Base-by-base conservation (phyloP, 1,140 invertebrate species). In the Musca domestica region DNA sequence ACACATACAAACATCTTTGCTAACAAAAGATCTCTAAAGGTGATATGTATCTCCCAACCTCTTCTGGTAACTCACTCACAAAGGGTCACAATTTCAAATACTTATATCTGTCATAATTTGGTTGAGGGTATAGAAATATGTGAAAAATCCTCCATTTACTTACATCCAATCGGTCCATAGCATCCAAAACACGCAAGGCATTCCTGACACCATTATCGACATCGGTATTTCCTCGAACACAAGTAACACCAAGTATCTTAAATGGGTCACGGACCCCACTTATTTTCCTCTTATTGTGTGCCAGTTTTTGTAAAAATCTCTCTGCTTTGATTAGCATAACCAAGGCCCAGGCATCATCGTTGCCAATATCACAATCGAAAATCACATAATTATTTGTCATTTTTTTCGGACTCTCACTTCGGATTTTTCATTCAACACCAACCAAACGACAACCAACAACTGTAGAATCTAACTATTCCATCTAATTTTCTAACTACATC, bases 311-410 rank as follows among this genome's bases (percentile, higher is more conserved):
- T 27, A 23, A 19, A 5, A 41, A 41, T 10, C 12, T 41, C 68
- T 89, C 85, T 5, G 86, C 86, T 14, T 82, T 76, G 12, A 89
- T 73, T 3, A 88, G 73, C 72, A 89, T 78, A 20, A 87, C 74
- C 9, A 90, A 70, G 2, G 87, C 88, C 71, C 87, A 81, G 15
- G 87, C 88, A 82, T 90, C 88, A 71, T 90, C 88, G 7, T 83
- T 82, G 1, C 88, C 88, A 9, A 85, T 82, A 74, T 90, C 88
- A 41, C 85, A 84, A 71, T 90, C 88, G 25, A 88, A 77, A 22
- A 89, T 83, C 48, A 88, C 77, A 48, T 69, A 72, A 15, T 30
- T 56, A 15, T 19, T 30, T 52, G 10, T 12, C 27, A 30, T 30
- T 30, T 30, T 20, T 64, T 46, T 25, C 27, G 27, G n/a, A n/a